Conservation (phyloP, 2,113 vertebrate species). For the Cottus gobio region DNA sequence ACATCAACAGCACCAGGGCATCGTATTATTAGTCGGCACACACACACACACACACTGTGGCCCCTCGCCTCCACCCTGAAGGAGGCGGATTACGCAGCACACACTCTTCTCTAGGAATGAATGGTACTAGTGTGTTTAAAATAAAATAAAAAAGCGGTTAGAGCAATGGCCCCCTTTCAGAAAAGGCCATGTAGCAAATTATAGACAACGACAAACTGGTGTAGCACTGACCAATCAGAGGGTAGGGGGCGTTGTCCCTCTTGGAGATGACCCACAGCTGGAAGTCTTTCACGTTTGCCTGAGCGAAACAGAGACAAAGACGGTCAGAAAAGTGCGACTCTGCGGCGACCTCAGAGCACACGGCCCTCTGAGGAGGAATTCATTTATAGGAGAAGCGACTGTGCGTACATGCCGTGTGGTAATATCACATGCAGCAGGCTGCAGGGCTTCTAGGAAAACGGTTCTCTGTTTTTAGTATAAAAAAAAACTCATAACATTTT, state of each 20-base stretch:
- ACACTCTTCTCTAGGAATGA: slow-evolving; percentile 24
- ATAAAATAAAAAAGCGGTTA: neutral
- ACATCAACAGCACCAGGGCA: neutral
- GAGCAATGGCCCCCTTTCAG: neutral
- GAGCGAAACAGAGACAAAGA: slow-evolving; percentile 31
- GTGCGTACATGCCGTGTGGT: slow-evolving; percentile 22
- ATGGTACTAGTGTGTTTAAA: slow-evolving; percentile 32
- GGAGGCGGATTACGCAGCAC: neutral
- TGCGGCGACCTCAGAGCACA: neutral
- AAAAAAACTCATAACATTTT: neutral
- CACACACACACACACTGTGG: neutral
- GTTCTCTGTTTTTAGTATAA: too few species aligned
- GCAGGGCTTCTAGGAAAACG: neutral
- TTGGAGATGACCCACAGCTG: slow-evolving; percentile 96
- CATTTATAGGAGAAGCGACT: neutral
- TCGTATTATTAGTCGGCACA: neutral
- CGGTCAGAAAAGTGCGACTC: neutral
- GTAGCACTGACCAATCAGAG: slow-evolving; percentile 92
- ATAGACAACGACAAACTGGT: neutral
- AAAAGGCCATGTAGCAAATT: neutral
- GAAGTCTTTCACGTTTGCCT: slow-evolving; percentile 93
- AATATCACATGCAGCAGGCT: neutral
- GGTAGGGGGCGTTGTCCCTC: slow-evolving; percentile 93
- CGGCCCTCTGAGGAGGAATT: neutral
- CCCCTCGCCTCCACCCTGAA: neutral